These are phyloP conservation scores for Heliconius aoede DNA, from an alignment of 2,888 invertebrate genomes.

Conservation along the genomic window DNA sequence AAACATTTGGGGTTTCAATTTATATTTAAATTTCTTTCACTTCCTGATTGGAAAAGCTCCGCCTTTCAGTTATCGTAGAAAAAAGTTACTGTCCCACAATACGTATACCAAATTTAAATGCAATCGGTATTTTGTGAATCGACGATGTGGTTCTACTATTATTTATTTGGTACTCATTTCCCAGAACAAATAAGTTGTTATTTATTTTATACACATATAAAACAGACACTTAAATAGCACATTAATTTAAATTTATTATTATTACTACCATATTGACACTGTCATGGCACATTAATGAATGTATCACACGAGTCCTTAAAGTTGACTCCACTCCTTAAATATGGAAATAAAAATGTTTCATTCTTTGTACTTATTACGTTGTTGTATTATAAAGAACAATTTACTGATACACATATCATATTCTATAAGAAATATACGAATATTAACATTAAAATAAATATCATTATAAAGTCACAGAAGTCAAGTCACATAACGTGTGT, in stretches of 20 bases:
- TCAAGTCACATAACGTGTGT: conserved; percentile 1
- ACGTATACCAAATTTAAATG: conserved; percentile 37
- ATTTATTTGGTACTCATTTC: conserved; percentile 5
- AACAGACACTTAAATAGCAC: conserved; percentile 7
- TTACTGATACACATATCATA: not conserved
- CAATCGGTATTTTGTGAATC: conserved; percentile 32
- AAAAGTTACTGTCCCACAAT: conserved; percentile 57
- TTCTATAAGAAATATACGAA: not conserved
- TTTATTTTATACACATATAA: conserved; percentile 8
- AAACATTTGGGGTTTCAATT: conserved; percentile 59
- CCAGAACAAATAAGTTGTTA: not conserved
- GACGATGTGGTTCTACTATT: conserved; percentile 11
- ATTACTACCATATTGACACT: not conserved
- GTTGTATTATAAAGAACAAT: no score
- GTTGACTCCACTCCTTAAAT: not conserved
- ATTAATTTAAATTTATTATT: not conserved
- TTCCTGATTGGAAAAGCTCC: conserved; percentile 60
- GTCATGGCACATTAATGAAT: not conserved
- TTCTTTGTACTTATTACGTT: not conserved
- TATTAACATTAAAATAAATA: not conserved
- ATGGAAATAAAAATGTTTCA: no score
- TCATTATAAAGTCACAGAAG: conserved; percentile 4
- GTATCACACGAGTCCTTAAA: not conserved
- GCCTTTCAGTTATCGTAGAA: conserved; percentile 54
- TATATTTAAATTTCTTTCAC: conserved; percentile 62